These are phyloP conservation scores for Drosophila arizonae DNA, from an alignment of 1,140 invertebrate genomes.

Conservation along the genomic window DNA sequence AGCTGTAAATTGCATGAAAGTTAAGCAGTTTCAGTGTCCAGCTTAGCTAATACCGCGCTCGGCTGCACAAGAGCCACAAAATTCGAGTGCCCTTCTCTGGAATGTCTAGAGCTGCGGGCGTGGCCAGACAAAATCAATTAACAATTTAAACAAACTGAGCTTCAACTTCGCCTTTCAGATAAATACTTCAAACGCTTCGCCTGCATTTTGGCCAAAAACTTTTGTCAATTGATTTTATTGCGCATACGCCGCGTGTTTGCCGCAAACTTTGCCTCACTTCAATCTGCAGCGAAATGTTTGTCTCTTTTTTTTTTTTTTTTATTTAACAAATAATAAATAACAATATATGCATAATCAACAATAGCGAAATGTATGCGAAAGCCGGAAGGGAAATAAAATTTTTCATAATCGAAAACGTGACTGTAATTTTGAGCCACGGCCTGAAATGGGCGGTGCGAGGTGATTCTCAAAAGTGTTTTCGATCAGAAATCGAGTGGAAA, in stretches of 20 bases:
- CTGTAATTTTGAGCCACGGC: conserved; percentile 68
- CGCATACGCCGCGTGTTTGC: conserved; percentile 33
- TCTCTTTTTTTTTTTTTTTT: conserved; percentile 13
- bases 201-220: no score
- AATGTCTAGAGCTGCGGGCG: neutral
- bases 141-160: conserved; percentile 58
- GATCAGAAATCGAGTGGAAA: neutral
- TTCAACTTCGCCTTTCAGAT: conserved; percentile 23
- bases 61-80: conserved; percentile 71
- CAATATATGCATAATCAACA: conserved; percentile 45
- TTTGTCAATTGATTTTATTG: conserved; percentile 16
- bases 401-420: conserved; percentile 81
- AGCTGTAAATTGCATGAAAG: conserved; percentile 76
- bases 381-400: conserved; percentile 67
- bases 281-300: neutral
- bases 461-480: conserved; percentile 28
- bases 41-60: conserved; percentile 72
- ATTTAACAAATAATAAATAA: conserved; percentile 68
- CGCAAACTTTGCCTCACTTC: conserved; percentile 1
- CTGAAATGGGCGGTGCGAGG: conserved; percentile 15
- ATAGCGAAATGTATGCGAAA: conserved; percentile 8
- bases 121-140: conserved; percentile 71
- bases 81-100: conserved; percentile 24
- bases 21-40: conserved; percentile 75
- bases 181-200: neutral